phyloP scores from a whole-genome alignment of 2,888 invertebrate genomes.

The Neuroscelio doddi region DNA sequence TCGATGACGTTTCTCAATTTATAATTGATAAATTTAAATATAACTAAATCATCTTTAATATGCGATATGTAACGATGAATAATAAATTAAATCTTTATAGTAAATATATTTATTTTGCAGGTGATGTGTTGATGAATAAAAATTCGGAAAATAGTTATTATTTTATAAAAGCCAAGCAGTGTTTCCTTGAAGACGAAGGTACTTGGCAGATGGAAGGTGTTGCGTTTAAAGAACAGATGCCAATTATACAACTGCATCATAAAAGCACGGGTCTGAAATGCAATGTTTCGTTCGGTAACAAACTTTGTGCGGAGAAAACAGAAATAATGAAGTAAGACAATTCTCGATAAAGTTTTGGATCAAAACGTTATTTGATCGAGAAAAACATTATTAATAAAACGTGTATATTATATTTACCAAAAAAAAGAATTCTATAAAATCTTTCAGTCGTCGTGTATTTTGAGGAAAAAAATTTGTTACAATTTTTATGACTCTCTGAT shows the following conservation, averaged over 20 bases:
- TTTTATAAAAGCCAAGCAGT: conserved; percentile 43
- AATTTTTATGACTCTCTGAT: neutral
- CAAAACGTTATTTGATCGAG: neutral
- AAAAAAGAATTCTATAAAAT: no score
- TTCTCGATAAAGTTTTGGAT: neutral
- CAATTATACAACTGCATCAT: conserved; percentile 75
- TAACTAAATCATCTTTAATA: neutral
- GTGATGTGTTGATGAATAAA: conserved; percentile 11
- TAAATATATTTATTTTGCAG: conserved; percentile 12
- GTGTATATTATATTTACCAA: no score
- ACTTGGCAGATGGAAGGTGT: conserved; percentile 68
- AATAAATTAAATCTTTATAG: conserved; percentile 35
- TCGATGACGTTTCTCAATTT: neutral
- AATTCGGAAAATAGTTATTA: conserved; percentile 12
- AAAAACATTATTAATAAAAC: no score
- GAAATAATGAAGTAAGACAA: conserved; percentile 67
- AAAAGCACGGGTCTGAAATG: conserved; percentile 73
- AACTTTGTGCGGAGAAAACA: conserved; percentile 77
- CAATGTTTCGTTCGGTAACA: conserved; percentile 77
- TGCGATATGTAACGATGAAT: no score
- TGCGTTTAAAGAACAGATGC: conserved; percentile 74
- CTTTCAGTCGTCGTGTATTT: no score
- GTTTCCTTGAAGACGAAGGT: conserved; percentile 28
- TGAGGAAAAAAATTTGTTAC: conserved; percentile 2
- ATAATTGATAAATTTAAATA: neutral